Base-by-base conservation (phyloP, 2,797 vertebrate species). In the Sebastes minor region DNA sequence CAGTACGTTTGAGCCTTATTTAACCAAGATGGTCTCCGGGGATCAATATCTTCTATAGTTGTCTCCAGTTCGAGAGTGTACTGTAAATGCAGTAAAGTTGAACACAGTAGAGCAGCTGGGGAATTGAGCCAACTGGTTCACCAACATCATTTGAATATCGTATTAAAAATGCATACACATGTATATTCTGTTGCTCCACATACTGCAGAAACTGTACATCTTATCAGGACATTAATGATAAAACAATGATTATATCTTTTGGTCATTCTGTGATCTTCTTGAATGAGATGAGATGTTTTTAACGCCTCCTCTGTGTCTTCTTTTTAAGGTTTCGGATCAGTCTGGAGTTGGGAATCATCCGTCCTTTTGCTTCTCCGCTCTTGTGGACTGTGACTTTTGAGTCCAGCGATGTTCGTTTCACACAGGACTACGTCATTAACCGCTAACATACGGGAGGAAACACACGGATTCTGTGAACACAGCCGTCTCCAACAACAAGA, bases 291-390 rank as follows among this genome's bases (percentile, higher is more conserved):
- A 38, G 35, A 12, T 33, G 8, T 28, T 70, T 68, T 69, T 71
- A 73, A 90, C 1, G 0, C 56, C 9, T 53, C 32, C 18, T 71
- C 57, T 84, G 55, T 81, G 18, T 88, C 30, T 76, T 78, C 14
- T 68, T 81, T 81, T 80, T 46, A 69, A 76, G 83, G 79, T 84
- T 80, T 81, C 65, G 28, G 49, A 86, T 75, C 67, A 10, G 42
- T 80, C 65, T 74, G 60, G 6, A 70, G 25, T 52, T 61, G 60
- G 23, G 38, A 42, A 38, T 38, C 59, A 65, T 22, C 23, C 1
- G 18, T 57, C 27, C 27, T 46, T 65, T 65, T 53, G 27, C 62
- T 63, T 76, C 25, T 35, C n/a, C 6, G 35, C 35, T 22, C 20
- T 69, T 60, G 46, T 61, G 67, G 76, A 85, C 49, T 25, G 52